Evolutionary conservation across 2,888 invertebrate genomes (phyloP), one percentile per base, ranked within the genome.

Genomic region (Euplexia lucipara): DNA sequence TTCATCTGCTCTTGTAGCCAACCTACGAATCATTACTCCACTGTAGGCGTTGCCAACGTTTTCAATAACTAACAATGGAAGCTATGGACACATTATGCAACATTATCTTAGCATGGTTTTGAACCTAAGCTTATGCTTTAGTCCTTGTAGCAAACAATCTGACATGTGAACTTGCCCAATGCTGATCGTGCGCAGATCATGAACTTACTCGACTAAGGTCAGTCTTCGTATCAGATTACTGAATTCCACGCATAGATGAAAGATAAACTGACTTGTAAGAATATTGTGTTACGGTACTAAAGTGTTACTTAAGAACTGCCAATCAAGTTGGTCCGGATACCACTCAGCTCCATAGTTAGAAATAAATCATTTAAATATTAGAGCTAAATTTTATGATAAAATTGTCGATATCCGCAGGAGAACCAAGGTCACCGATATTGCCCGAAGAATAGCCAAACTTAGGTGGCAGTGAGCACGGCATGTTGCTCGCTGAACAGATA

Each of bases 191-290:
- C 64, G 39, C 49, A 71, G 69, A 68, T 79, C 79, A 71, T 76
- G 79, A 81, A 79, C 81, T 68, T 62, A 71, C 70, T 70, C 35
- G 44, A 37, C 49, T 81, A 81, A 78, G 81, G 79, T 74, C 77
- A 66, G 20, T 53, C 20, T 10, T 53, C 20, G 32, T 67, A 79
- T 81, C 79, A 66, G 63, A 76, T 81, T 62, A 61, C 79, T 45
- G 57, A 69, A 69, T 65, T 71, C 58, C 65, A 61, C 68, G 58
- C 74, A 30, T 22, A 53, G 69, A 70, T 73, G 16, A n/a, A 32
- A 56, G 54, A 70, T 64, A 64, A 37, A 37, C 34, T 5, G 7
- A 39, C 10, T 44, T 35, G 10, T 26, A 39, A 47, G 34, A 48
- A 32, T 32, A 45, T 45, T 34, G 22, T 66, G 9, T 26, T 20